Evolutionary conservation across 2,888 invertebrate species (phyloP).

Genomic region (Apeira syringaria): DNA sequence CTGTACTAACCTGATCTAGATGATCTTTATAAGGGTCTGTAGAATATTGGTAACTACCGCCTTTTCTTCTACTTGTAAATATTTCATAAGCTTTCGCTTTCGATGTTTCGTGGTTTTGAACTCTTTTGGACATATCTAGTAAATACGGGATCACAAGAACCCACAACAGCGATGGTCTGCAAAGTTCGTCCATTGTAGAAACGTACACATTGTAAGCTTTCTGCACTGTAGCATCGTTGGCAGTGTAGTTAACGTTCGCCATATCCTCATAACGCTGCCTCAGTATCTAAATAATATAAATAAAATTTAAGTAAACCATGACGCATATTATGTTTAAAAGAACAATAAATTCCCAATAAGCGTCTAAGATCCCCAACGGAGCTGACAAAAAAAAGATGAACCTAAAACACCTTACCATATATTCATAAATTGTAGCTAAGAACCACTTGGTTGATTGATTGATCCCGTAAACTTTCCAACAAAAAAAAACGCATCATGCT

Average conservation of each 20-base stretch:
- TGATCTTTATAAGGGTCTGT: not conserved
- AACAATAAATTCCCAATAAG: too few species aligned
- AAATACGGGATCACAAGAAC: not conserved
- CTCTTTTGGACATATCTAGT: not conserved
- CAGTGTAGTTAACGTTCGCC: not conserved
- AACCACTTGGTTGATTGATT: too few species aligned
- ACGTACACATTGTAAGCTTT: slow-evolving; percentile 3
- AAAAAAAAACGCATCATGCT: too few species aligned
- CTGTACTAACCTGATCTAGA: not conserved
- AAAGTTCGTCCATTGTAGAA: not conserved
- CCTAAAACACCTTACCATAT: too few species aligned
- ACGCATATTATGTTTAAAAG: not conserved
- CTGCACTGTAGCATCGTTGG: slow-evolving; percentile 1
- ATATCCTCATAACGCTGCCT: not conserved
- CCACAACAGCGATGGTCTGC: slow-evolving; percentile 7
- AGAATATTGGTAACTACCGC: not conserved
- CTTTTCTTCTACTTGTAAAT: not conserved
- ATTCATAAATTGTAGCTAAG: too few species aligned
- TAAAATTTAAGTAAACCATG: too few species aligned
- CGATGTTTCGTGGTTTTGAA: not conserved
- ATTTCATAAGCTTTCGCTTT: not conserved
- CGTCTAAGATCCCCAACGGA: too few species aligned
- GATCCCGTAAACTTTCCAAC: too few species aligned
- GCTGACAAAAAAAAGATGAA: too few species aligned
- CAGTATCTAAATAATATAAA: not conserved